Base-by-base conservation (phyloP, 2,113 vertebrate genomes). In the Centrocercus urophasianus region DNA sequence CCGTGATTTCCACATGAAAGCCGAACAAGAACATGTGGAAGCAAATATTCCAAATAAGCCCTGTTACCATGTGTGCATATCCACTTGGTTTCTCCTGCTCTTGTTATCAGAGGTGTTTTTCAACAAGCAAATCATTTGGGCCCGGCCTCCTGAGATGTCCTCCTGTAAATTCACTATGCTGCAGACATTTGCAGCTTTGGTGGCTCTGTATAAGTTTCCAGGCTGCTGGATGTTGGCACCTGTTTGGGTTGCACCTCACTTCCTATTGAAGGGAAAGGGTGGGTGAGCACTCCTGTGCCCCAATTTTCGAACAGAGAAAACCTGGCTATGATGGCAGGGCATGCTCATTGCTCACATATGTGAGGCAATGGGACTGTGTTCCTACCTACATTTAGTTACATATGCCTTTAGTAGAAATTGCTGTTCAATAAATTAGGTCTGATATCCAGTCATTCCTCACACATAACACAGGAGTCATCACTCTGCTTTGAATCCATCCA, bases 241-340 rank as follows among this genome's bases (percentile, higher is more conserved):
- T 54, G 27, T 24, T 59, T 0, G 2, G n/a, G 28, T 11, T 50
- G 18, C 22, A 59, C 2, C 2, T 9, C 10, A 28, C 8, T 12
- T 72, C 42, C 18, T 13, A 12, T 16, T 17, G 59, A 60, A 12
- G 28, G 16, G 20, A 76, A 73, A 27, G 45, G 36, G 22, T 17
- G 28, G 11, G 30, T 48, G 80, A 70, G 19, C 32, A 72, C 8
- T n/a, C 3, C 21, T 10, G 4, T 4, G 3, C 10, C 7, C 13
- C 13, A 9, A 6, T 45, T 85, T 83, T 80, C 3, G 1, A 22
- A 2, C 1, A 9, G 19, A 76, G 32, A 65, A 59, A 74, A 2
- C 10, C 50, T 73, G 45, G 36, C 47, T 48, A 12, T 13, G 42
- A 24, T 16, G 66, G 45, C 36, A 48, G 50, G 40, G 7, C 7